Base-by-base conservation (phyloP, 1,140 invertebrate genomes). In the Hycleus cichorii region DNA sequence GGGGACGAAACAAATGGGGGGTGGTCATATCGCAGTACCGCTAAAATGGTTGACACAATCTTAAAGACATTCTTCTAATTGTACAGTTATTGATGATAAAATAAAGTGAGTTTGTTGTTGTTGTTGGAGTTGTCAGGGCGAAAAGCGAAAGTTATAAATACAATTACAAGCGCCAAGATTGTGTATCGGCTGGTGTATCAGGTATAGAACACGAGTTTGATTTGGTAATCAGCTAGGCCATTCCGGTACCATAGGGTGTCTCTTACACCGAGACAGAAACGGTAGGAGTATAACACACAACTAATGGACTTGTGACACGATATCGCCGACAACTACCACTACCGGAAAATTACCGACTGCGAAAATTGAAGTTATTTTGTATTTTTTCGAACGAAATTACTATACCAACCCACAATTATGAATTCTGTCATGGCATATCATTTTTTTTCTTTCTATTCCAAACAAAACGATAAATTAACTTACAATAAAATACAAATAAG, bases 211-310 rank as follows among this genome's bases (percentile, higher is more conserved):
- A 65, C 58, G 63, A 58, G 54, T 63, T 65, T 62, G 57, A 59
- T 65, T 62, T 46, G 56, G 60, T 63, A 65, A 65, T 65, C 63
- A 58, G 58, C 47, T 39, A 52, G 47, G 60, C 62, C 62, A 65
- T 65, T 65, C 63, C 58, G 63, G 63, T 65, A 65, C 63, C 63
- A 65, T 38, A 65, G 60, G 63, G 63, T 65, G 63, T 65, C 63
- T 61, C 60, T 58, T 64, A 64, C 32, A 32, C 63, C 63, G 51
- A 53, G 51, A 53, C 48, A 60, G 52, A 54, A 57, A 49, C 60
- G 60, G 56, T 46, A 54, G 32, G 32, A 32, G 32, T 4, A 32
- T 5, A 32, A 32, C 32, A 32, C 58, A 56, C 39, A 56, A 49
- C 57, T 63, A 65, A 65, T 53, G 60, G 60, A 42, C 45, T 49